phyloP scores from a whole-genome alignment of 2,888 invertebrate genomes.

The Agriopis aurantiaria region DNA sequence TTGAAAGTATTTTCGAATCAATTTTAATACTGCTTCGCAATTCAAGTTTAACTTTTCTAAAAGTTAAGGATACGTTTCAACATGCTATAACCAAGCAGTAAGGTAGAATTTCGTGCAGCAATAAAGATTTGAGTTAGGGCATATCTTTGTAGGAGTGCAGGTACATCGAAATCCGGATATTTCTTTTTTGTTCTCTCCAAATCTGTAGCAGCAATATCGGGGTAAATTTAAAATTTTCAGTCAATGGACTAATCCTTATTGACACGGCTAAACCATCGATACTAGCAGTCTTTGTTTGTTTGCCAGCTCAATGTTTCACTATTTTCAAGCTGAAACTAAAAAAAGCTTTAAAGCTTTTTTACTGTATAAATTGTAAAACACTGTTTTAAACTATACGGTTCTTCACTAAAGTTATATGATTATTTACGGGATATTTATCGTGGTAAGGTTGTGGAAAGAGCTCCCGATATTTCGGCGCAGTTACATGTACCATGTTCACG shows the following conservation, averaged over 20 bases:
- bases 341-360: neutral
- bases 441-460: too few relatives aligned
- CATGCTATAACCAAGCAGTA: slow-evolving; percentile 45
- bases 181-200: slow-evolving; percentile 53
- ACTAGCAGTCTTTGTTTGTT: slow-evolving; percentile 25
- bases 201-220: slow-evolving; percentile 55
- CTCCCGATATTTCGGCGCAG: too few relatives aligned
- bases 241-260: slow-evolving; percentile 64
- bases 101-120: slow-evolving; percentile 45
- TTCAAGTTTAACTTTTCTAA: slow-evolving; percentile 32
- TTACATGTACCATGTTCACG: too few relatives aligned
- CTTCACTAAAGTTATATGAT: too few relatives aligned
- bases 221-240: slow-evolving; percentile 66
- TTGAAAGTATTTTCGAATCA: slow-evolving; percentile 38
- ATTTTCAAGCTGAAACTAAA: slow-evolving; percentile 1
- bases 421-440: too few relatives aligned
- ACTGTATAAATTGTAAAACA: neutral
- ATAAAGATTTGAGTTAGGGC: slow-evolving; percentile 32
- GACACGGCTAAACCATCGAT: slow-evolving; percentile 56
- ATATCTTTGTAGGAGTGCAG: slow-evolving; percentile 42
- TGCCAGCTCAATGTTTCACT: neutral
- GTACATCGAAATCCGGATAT: slow-evolving; percentile 52
- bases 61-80: neutral
- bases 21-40: slow-evolving; percentile 46
- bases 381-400: too few relatives aligned